Evolutionary conservation across 1,140 invertebrate species (phyloP).

Genomic region (Littorina saxatilis): DNA sequence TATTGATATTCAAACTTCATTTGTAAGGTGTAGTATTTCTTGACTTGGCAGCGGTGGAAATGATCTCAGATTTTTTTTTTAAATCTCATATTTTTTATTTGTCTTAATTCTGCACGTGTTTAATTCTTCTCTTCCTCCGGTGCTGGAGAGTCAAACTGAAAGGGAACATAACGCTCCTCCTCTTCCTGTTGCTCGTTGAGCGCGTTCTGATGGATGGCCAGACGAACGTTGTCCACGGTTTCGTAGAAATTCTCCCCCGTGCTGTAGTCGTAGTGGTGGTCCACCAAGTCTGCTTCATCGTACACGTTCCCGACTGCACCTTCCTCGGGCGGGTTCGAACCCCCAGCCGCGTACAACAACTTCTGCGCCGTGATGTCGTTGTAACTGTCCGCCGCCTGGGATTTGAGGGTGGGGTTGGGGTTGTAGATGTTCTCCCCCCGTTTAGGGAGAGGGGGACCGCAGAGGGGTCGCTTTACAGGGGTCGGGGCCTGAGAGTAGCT

Average conservation of each 20-base stretch:
- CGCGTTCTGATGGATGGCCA: constrained; percentile 22
- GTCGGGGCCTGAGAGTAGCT: background rate
- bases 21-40: no score
- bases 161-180: constrained; percentile 29
- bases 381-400: background rate
- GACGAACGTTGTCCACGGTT: constrained; percentile 30
- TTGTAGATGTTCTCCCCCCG: background rate
- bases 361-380: constrained; percentile 19
- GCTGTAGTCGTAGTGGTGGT: constrained; percentile 30
- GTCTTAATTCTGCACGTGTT: no score
- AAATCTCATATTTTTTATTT: no score
- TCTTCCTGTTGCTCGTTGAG: constrained; percentile 28
- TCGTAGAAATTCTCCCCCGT: constrained; percentile 36
- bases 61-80: no score
- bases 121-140: background rate
- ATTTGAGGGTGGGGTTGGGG: background rate
- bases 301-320: background rate
- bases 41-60: no score
- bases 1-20: no score
- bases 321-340: background rate
- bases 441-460: background rate
- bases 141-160: constrained; percentile 5
- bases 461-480: background rate
- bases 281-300: background rate
- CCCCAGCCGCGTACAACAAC: background rate